Conservation (phyloP, 2,888 invertebrate genomes). For the Rotaria sp. region DNA sequence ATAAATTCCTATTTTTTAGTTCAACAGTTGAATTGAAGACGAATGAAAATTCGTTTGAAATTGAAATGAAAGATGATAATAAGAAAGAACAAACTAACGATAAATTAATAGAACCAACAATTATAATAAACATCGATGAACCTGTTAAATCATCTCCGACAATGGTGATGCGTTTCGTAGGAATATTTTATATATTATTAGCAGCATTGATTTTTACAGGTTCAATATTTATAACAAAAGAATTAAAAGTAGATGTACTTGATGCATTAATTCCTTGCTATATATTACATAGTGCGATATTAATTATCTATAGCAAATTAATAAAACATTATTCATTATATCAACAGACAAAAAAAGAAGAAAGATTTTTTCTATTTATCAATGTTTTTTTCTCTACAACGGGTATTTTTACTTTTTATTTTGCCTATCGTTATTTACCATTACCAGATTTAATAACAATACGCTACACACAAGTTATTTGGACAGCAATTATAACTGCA, state of each 20-base stretch:
- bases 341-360: background rate
- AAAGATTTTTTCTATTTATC: background rate
- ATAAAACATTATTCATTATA: background rate
- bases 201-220: background rate
- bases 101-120: background rate
- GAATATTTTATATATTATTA: background rate
- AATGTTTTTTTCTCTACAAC: background rate
- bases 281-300: background rate
- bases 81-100: background rate
- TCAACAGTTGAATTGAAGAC: too few species aligned
- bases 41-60: background rate
- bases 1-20: too few species aligned
- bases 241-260: background rate
- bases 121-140: background rate
- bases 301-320: background rate
- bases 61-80: background rate
- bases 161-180: background rate
- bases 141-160: background rate
- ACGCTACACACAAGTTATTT: background rate
- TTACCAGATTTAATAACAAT: background rate
- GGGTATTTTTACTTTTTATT: background rate
- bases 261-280: background rate
- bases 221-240: background rate
- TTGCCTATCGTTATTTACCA: slow-evolving; percentile 12
- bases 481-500: background rate